Conservation (phyloP, 2,113 vertebrate species). For the human region GRCh38 chr5:20575001-20575500, state of each 20-base stretch:
- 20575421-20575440: constrained; percentile 37
- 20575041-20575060: background rate
- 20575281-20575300: background rate
- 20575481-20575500: constrained; percentile 39
- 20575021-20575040: background rate
- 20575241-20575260: background rate
- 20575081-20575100: background rate
- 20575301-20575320: background rate
- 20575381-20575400: constrained; percentile 47
- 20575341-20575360: background rate
- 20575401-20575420: background rate
- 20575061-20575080: background rate
- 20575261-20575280: background rate
- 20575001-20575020: constrained; percentile 52
- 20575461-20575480: constrained; percentile 78
- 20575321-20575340: background rate
- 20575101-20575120: constrained; percentile 57
- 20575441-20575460: constrained; percentile 80
- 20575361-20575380: constrained; percentile 15
- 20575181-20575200: background rate
- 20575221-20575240: background rate
- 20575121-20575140: constrained; percentile 58
- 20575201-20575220: background rate
- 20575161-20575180: background rate
- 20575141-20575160: constrained; percentile 59